Evolutionary conservation across 1,140 invertebrate genomes (phyloP).

Genomic region (Marisa cornuarietis): DNA sequence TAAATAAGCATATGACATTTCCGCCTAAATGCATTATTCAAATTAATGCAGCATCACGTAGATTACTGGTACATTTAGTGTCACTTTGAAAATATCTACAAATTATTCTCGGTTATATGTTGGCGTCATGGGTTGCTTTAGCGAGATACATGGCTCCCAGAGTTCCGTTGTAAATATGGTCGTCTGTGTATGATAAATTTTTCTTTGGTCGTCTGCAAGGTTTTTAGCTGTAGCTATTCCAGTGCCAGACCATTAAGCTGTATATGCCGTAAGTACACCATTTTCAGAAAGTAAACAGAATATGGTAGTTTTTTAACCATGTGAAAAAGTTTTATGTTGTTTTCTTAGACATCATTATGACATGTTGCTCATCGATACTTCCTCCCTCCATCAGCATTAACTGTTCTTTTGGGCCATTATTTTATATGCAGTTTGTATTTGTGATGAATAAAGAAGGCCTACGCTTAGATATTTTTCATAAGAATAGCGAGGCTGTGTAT

Average conservation of each 20-base stretch:
- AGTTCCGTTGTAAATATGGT: conserved; percentile 28
- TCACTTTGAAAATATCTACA: background rate
- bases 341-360: too few species aligned
- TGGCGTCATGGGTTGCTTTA: background rate
- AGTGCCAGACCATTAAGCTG: background rate
- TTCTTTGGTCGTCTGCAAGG: conserved; percentile 16
- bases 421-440: too few species aligned
- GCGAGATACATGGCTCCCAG: conserved; percentile 21
- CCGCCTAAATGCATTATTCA: too few species aligned
- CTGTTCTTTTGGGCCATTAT: too few species aligned
- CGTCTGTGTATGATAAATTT: conserved; percentile 28
- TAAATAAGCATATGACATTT: too few species aligned
- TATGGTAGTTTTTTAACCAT: background rate
- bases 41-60: too few species aligned
- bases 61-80: too few species aligned
- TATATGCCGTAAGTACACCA: background rate
- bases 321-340: background rate
- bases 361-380: too few species aligned
- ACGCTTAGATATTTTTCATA: too few species aligned
- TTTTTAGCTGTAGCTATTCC: background rate
- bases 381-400: too few species aligned
- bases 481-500: too few species aligned
- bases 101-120: background rate
- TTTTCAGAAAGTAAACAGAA: background rate
- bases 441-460: too few species aligned